These are phyloP conservation scores for Diorhabda carinulata DNA, from an alignment of 1,140 invertebrate species.

Conservation along the genomic window DNA sequence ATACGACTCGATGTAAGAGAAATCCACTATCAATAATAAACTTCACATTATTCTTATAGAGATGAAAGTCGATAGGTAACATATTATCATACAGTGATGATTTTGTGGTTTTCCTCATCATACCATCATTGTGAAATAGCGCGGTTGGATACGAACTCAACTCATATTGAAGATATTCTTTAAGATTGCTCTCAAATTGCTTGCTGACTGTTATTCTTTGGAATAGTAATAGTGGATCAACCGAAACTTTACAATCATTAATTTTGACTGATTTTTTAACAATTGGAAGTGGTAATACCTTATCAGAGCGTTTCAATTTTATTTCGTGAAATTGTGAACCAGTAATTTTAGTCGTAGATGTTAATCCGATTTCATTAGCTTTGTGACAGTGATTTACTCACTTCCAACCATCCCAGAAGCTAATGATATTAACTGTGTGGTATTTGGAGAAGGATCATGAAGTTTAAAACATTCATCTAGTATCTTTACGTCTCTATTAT, in stretches of 20 bases:
- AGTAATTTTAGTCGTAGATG: slow-evolving; percentile 37
- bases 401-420: slow-evolving; percentile 44
- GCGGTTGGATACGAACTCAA: no score
- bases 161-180: slow-evolving; percentile 12
- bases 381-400: slow-evolving; percentile 45
- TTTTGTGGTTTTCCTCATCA: slow-evolving; percentile 43
- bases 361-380: slow-evolving; percentile 40
- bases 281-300: slow-evolving; percentile 28
- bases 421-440: slow-evolving; percentile 41
- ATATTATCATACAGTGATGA: slow-evolving; percentile 33
- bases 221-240: slow-evolving; percentile 46
- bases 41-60: neutral
- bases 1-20: neutral
- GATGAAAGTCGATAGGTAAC: slow-evolving; percentile 2
- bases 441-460: slow-evolving; percentile 38
- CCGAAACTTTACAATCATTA: slow-evolving; percentile 38
- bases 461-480: slow-evolving; percentile 42
- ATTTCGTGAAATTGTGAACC: slow-evolving; percentile 37
- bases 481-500: slow-evolving; percentile 42
- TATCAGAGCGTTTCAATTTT: slow-evolving; percentile 16
- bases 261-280: slow-evolving; percentile 23
- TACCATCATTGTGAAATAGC: no score
- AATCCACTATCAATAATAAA: slow-evolving; percentile 6
- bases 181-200: slow-evolving; percentile 37
- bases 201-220: slow-evolving; percentile 43